These are phyloP conservation scores for Cuculus canorus DNA, from an alignment of 2,797 vertebrate genomes.

Conservation along the genomic window DNA sequence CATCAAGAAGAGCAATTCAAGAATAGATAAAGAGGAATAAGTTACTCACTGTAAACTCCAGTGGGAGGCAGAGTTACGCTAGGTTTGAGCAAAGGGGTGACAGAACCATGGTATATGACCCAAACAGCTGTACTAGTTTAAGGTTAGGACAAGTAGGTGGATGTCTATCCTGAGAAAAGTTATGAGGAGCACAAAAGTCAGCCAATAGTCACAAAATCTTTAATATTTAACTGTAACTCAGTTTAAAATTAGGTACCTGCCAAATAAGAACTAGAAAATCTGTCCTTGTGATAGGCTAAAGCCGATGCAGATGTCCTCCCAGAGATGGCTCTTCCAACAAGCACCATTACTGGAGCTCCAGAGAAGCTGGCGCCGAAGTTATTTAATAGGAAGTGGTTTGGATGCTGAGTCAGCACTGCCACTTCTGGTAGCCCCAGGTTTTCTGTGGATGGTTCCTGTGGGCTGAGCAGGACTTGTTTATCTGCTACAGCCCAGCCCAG, in stretches of 20 bases:
- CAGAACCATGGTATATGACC: neutral
- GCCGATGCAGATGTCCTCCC: neutral
- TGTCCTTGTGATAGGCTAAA: neutral
- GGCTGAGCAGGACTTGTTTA: constrained; percentile 16
- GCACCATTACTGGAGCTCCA: neutral
- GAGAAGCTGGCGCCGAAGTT: neutral
- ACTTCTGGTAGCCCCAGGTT: neutral
- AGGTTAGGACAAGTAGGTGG: neutral
- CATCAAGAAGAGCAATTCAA: neutral
- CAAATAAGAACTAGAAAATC: neutral
- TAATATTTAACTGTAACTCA: neutral
- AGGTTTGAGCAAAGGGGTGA: neutral
- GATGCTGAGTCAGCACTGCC: constrained; percentile 15
- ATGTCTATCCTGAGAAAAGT: neutral
- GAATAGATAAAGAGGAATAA: neutral
- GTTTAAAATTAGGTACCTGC: neutral
- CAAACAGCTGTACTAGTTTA: neutral
- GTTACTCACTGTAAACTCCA: neutral
- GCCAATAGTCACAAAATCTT: neutral
- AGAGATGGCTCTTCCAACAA: neutral
- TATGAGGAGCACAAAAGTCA: neutral
- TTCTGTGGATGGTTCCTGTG: constrained; percentile 7
- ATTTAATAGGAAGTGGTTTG: neutral
- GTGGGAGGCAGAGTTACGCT: constrained; percentile 12
- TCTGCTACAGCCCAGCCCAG: neutral